A percentile compares a stretch with the other conserved stretches of the same genome.
phyloP scores from a whole-genome alignment of 2,797 vertebrate species.

The Syndactyla subalaris region DNA sequence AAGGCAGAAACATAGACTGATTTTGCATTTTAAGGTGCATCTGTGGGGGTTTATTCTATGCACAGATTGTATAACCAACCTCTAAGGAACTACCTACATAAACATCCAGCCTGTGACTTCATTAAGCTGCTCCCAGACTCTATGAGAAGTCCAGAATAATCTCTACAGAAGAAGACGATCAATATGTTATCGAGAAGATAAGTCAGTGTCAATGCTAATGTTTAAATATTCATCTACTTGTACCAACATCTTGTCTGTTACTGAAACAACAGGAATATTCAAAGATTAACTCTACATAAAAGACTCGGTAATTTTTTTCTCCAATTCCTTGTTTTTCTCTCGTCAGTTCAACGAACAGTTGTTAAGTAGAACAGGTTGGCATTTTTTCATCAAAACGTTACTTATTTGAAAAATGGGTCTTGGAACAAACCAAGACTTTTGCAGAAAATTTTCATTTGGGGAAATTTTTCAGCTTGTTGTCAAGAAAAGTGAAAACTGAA shows the following conservation, averaged over 20 bases:
- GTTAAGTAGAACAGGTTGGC: slow-evolving; percentile 71
- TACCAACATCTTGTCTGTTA: slow-evolving; percentile 69
- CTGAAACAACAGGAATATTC: slow-evolving; percentile 68
- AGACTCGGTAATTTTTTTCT: slow-evolving; percentile 63
- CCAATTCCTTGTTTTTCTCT: slow-evolving; percentile 67
- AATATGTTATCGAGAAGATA: slow-evolving; percentile 65
- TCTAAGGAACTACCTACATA: slow-evolving; percentile 4
- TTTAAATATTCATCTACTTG: slow-evolving; percentile 70
- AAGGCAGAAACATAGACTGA: background rate
- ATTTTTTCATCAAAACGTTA: slow-evolving; percentile 74
- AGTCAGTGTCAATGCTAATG: slow-evolving; percentile 65
- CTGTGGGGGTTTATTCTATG: background rate
- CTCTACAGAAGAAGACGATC: slow-evolving; percentile 52
- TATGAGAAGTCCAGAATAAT: slow-evolving; percentile 47
- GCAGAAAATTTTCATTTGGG: slow-evolving; percentile 71
- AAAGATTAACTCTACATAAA: slow-evolving; percentile 72
- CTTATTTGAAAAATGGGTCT: slow-evolving; percentile 70
- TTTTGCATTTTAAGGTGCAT: background rate
- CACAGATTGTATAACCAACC: background rate
- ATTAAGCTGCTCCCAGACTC: slow-evolving; percentile 45
- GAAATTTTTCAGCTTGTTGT: slow-evolving; percentile 71
- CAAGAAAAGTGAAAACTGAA: slow-evolving; percentile 72
- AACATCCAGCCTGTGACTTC: slow-evolving; percentile 21
- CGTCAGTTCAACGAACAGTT: slow-evolving; percentile 67
- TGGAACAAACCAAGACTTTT: slow-evolving; percentile 71